These are phyloP conservation scores for Bradysia coprophila DNA, from an alignment of 1,140 invertebrate species.

Conservation along the genomic window DNA sequence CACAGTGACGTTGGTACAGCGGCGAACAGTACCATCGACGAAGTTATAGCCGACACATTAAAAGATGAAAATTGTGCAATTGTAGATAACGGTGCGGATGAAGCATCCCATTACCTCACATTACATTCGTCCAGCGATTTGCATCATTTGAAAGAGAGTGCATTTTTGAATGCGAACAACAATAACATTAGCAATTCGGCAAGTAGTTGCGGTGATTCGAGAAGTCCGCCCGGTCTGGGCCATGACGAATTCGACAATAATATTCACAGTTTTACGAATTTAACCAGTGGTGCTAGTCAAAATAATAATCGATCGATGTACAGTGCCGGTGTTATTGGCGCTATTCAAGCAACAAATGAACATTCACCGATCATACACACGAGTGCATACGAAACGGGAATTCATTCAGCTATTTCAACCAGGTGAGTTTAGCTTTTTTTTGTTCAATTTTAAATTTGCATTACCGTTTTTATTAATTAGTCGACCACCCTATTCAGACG, in stretches of 20 bases:
- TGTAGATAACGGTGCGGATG: slow-evolving; percentile 11
- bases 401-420: slow-evolving; percentile 13
- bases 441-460: not conserved
- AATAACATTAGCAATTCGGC: slow-evolving; percentile 16
- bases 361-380: not conserved
- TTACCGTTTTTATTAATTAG: not conserved
- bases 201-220: slow-evolving; percentile 18
- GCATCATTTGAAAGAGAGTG: slow-evolving; percentile 13
- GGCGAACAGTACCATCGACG: slow-evolving; percentile 10
- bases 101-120: slow-evolving; percentile 14
- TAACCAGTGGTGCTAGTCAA: slow-evolving; percentile 14
- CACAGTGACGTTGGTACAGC: not conserved
- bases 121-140: slow-evolving; percentile 15
- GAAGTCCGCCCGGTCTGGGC: slow-evolving; percentile 13
- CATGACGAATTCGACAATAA: slow-evolving; percentile 8
- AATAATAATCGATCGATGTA: slow-evolving; percentile 9
- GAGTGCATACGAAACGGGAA: not conserved
- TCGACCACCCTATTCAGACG: not conserved
- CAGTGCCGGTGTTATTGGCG: not conserved
- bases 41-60: slow-evolving; percentile 21
- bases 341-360: not conserved
- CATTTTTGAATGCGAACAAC: slow-evolving; percentile 3
- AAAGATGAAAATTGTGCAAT: slow-evolving; percentile 17
- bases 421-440: slow-evolving; percentile 13
- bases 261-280: slow-evolving; percentile 19